Percentiles rank a stretch among this genome's conserved stretches.
These are phyloP conservation scores for Venusia cambrica DNA, from an alignment of 2,888 invertebrate genomes.

Conservation along the genomic window DNA sequence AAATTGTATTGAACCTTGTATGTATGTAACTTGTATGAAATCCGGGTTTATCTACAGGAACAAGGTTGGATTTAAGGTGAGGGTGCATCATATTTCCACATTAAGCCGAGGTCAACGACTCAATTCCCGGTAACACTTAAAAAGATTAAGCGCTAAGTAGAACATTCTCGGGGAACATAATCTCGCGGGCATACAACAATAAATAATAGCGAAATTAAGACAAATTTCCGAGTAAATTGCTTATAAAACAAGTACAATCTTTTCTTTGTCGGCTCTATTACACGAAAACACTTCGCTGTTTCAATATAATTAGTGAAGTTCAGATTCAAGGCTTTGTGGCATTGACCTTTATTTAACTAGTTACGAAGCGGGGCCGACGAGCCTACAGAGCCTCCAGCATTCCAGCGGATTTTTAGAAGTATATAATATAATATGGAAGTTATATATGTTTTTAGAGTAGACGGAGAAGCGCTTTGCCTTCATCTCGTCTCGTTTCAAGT, in stretches of 20 bases:
- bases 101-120: conserved; percentile 15
- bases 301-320: too few species aligned
- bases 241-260: conserved; percentile 28
- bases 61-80: conserved; percentile 6
- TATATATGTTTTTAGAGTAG: too few species aligned
- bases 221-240: conserved; percentile 32
- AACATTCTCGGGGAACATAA: conserved; percentile 28
- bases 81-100: conserved; percentile 17
- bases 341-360: conserved; percentile 1
- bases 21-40: too few species aligned
- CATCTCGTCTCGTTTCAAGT: too few species aligned
- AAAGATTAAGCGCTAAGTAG: conserved; percentile 27
- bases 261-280: conserved; percentile 19
- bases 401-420: too few species aligned
- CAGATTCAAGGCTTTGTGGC: background rate
- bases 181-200: conserved; percentile 27
- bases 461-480: too few species aligned
- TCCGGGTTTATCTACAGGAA: too few species aligned
- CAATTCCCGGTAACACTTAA: conserved; percentile 24
- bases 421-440: too few species aligned
- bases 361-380: too few species aligned
- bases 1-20: too few species aligned
- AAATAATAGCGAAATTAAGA: conserved; percentile 38
- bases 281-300: conserved; percentile 19
- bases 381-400: too few species aligned